Evolutionary conservation across 2,888 invertebrate species (phyloP).

Genomic region (Eucera pruinosa): DNA sequence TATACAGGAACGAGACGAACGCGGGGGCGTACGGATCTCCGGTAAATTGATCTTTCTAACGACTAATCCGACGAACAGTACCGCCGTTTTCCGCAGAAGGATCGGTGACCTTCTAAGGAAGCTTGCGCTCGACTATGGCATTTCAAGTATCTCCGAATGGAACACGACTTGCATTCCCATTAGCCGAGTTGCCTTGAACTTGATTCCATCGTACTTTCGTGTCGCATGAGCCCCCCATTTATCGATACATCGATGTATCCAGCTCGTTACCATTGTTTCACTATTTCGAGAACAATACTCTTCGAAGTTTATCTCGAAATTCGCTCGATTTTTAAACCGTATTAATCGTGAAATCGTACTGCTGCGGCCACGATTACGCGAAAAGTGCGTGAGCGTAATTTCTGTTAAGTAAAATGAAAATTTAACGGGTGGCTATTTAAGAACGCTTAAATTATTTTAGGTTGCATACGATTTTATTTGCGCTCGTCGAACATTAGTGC

Average conservation of each 20-base stretch:
- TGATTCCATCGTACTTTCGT: slow-evolving; percentile 68
- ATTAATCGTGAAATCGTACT: no score
- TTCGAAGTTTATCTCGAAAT: no score
- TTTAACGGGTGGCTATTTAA: no score
- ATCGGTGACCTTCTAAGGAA: slow-evolving; percentile 75
- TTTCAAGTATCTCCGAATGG: slow-evolving; percentile 68
- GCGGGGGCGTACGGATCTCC: slow-evolving; percentile 60
- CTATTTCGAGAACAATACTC: no score
- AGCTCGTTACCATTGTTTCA: slow-evolving; percentile 11
- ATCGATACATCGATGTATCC: slow-evolving; percentile 35
- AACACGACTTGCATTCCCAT: slow-evolving; percentile 71
- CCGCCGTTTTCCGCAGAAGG: slow-evolving; percentile 59
- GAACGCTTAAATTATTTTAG: no score
- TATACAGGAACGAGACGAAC: slow-evolving; percentile 24
- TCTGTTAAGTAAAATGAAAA: no score
- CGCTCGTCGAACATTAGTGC: no score
- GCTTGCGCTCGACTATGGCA: slow-evolving; percentile 71
- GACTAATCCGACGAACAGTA: slow-evolving; percentile 53
- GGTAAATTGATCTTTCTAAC: slow-evolving; percentile 60
- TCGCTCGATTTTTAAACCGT: no score
- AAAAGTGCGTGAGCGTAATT: no score
- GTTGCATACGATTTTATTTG: no score
- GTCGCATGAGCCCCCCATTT: slow-evolving; percentile 25
- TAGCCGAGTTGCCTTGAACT: slow-evolving; percentile 77
- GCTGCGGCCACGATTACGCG: no score